Conservation (phyloP, 2,113 vertebrate genomes). For the Python bivittatus region DNA sequence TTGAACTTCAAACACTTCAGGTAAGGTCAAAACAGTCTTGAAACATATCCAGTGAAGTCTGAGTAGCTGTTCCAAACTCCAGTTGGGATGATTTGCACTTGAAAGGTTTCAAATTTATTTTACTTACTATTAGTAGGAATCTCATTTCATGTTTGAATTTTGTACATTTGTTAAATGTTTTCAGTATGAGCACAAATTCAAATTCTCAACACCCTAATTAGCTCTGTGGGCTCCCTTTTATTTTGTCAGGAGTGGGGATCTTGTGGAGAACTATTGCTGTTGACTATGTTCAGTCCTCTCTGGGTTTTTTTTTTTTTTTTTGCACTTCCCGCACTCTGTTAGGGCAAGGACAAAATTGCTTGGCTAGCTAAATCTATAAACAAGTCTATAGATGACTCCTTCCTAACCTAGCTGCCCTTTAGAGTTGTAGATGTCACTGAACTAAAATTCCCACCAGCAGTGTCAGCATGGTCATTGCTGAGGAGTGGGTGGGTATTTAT, state of each 20-base stretch:
- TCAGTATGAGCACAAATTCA: neutral
- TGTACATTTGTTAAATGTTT: neutral
- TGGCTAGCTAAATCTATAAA: neutral
- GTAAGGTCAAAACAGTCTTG: neutral
- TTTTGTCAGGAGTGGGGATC: neutral
- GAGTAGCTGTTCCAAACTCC: neutral
- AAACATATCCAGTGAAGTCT: neutral
- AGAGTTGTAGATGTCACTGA: neutral
- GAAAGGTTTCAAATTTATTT: neutral
- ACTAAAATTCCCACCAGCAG: neutral
- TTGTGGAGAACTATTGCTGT: neutral
- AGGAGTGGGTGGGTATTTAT: neutral
- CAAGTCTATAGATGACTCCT: neutral
- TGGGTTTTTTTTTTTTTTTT: neutral
- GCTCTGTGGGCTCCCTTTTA: neutral
- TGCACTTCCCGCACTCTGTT: neutral
- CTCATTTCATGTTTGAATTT: neutral
- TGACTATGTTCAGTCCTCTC: neutral
- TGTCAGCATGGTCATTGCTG: neutral
- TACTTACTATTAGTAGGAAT: neutral
- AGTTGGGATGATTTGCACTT: neutral
- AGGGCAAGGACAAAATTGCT: neutral
- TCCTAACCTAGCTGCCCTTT: neutral
- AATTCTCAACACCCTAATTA: too few species aligned
- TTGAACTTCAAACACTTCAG: neutral